phyloP scores from a whole-genome alignment of 2,888 invertebrate species.

The Thereva unica region DNA sequence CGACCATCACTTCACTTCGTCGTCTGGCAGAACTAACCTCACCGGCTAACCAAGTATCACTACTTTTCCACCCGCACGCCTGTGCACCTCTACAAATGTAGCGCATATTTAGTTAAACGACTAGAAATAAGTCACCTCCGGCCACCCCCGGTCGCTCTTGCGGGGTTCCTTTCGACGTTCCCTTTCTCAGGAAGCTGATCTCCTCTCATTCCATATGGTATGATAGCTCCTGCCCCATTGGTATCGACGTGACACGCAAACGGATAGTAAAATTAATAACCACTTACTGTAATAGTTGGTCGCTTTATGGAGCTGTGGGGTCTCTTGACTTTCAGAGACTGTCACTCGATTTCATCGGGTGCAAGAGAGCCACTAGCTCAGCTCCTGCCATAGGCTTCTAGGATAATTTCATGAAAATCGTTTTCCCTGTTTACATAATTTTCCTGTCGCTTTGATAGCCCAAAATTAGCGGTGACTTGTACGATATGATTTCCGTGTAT shows the following conservation, averaged over 20 bases:
- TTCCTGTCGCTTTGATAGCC: slow-evolving; percentile 19
- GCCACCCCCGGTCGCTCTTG: not conserved
- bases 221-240: slow-evolving; percentile 11
- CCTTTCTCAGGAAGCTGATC: slow-evolving; percentile 25
- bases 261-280: slow-evolving; percentile 47
- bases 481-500: slow-evolving; percentile 31
- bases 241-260: slow-evolving; percentile 46
- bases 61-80: not conserved
- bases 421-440: slow-evolving; percentile 35
- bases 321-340: not conserved
- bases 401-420: slow-evolving; percentile 23
- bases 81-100: not conserved
- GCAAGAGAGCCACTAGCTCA: too few species aligned
- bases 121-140: slow-evolving; percentile 29
- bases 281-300: slow-evolving; percentile 46
- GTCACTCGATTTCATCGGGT: not conserved
- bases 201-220: slow-evolving; percentile 20
- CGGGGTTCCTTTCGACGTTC: slow-evolving; percentile 7
- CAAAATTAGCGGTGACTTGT: slow-evolving; percentile 29
- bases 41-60: slow-evolving; percentile 1
- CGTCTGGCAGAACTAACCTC: slow-evolving; percentile 30
- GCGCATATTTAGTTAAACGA: slow-evolving; percentile 37
- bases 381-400: not conserved
- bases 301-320: slow-evolving; percentile 33
- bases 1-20: slow-evolving; percentile 32